Evolutionary conservation across 2,888 invertebrate species (phyloP), one percentile per base, ranked within the genome.

Genomic region (Drosophila flavopinicola): DNA sequence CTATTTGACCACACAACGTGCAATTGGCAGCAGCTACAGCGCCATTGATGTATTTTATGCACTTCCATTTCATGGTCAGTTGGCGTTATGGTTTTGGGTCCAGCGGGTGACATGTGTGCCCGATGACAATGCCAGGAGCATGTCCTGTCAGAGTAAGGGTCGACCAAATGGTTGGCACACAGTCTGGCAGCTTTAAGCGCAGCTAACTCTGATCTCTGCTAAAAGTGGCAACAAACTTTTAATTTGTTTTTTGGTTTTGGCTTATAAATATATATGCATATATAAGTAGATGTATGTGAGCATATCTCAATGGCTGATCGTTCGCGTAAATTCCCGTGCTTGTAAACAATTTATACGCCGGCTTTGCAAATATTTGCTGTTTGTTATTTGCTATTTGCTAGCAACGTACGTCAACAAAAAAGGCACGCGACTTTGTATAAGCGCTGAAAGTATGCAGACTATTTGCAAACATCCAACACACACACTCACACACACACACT

Each of bases 11-110:
- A 66, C 80, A 86, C 74, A 76, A 84, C 71, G 77, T 79, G 80
- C 80, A 84, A 82, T 86, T 84, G 80, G 61, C 86, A 70, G 69
- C 69, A 52, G 56, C 56, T 54, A 64, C 79, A 68, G 58, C 54
- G 27, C 51, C 64, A 83, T 79, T 53, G 74, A 73, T 74, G 84
- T 86, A 74, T 71, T 86, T 82, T 82, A 82, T 82, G 80, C 83
- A 82, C 80, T 82, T 74, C 84, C 86, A 86, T 84, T 74, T 82
- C 77, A 86, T 86, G 86, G 80, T 76, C 86, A 86, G 80, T 79
- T 79, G 84, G 52, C 78, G 76, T 80, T 85, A 80, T 85, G 80
- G 70, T 63, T 65, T 45, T 51, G 52, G 61, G 48, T 57, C 29
- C 23, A 35, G 24, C 39, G 47, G 32, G 79, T 70, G 71, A 74